Conservation (phyloP, 2,113 vertebrate genomes). For the Pantherophis guttatus region DNA sequence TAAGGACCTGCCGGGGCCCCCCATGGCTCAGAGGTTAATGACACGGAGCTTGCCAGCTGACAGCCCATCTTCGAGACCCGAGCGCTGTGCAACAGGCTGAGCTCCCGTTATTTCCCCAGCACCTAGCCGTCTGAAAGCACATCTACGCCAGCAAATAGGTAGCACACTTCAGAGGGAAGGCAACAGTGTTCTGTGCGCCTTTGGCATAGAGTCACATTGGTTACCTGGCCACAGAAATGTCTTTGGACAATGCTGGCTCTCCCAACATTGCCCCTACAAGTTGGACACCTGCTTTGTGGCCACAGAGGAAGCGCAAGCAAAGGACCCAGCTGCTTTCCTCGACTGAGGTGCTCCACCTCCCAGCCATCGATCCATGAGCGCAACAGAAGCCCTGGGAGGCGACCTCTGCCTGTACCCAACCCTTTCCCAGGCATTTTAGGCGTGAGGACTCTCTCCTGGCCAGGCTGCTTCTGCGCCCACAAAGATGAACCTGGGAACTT, state of each 20-base stretch:
- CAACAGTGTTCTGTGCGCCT: neutral
- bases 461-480: neutral
- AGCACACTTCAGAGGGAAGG: neutral
- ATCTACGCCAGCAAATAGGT: neutral
- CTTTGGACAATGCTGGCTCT: too few relatives aligned
- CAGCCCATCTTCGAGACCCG: neutral
- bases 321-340: too few relatives aligned
- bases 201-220: too few relatives aligned
- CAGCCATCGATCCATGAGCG: neutral
- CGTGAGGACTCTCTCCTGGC: neutral
- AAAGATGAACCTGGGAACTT: neutral
- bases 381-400: neutral
- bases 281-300: too few relatives aligned
- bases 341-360: neutral
- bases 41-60: neutral
- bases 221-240: too few relatives aligned
- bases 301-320: neutral
- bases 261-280: too few relatives aligned
- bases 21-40: neutral
- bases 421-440: neutral
- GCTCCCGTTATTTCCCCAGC: neutral
- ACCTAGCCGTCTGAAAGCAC: neutral
- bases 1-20: neutral
- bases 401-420: neutral
- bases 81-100: neutral